Evolutionary conservation across 2,797 vertebrate genomes (phyloP), one percentile per base, ranked within the genome.

Genomic region (Enteromius viviparus): DNA sequence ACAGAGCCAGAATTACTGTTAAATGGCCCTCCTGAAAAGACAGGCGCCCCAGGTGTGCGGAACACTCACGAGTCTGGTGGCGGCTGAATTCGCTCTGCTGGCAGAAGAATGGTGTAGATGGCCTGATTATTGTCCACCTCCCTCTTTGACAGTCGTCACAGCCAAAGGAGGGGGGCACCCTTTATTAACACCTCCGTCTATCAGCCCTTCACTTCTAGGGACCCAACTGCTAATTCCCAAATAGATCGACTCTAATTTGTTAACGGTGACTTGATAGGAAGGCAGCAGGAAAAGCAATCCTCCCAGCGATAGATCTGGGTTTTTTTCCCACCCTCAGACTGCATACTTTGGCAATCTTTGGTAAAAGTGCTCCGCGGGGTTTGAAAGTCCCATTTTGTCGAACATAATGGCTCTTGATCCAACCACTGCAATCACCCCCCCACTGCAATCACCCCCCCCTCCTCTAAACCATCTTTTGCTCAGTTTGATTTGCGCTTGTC

Each of bases 361-460:
- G 65, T 49, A 79, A 55, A 81, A 88, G 85, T 75, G 86, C 82
- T 45, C 82, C 58, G 81, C 47, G 45, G 78, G 82, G 82, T 85
- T 82, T 70, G 81, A 87, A 85, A 81, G 78, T 66, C 77, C 80
- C 76, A 82, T 87, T 85, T 86, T 87, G 75, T 60, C 60, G 34
- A 83, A 82, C 53, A 85, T 84, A 88, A 88, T 87, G 74, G 87
- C 83, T 69, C 82, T 87, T 87, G 87, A 89, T 88, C 78, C 85
- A 85, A 88, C 80, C 80, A 82, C 65, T 84, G 87, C 85, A 88
- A 86, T 85, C 84, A 82, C 71, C 53, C 32, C 40, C 37, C 8
- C 40, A 37, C 65, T 83, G 87, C 85, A 88, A 86, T 85, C 84
- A 82, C 71, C 53, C 32, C 40, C 40, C 8, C 19, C 58, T 37